These are phyloP conservation scores for Saxidomus purpurata DNA, from an alignment of 1,140 invertebrate species.

Conservation along the genomic window DNA sequence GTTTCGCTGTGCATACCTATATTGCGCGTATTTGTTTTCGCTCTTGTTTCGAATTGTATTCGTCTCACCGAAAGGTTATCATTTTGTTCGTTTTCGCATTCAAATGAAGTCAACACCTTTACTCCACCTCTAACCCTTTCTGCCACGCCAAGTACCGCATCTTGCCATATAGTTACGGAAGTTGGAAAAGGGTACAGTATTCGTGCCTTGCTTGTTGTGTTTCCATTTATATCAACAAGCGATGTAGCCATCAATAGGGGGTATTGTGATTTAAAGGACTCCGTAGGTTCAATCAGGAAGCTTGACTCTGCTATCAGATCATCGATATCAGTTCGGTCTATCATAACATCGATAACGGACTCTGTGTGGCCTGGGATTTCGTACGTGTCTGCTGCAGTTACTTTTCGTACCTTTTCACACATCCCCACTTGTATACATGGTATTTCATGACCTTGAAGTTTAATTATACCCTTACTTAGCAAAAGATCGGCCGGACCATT, in stretches of 20 bases:
- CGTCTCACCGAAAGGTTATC: background rate
- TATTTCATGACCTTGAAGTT: background rate
- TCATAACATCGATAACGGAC: background rate
- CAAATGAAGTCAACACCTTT: background rate
- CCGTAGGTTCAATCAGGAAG: conserved; percentile 21
- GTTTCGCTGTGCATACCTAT: no score
- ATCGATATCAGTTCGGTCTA: background rate
- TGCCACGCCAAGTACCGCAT: background rate
- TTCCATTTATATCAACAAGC: background rate
- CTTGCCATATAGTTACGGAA: background rate
- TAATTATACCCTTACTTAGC: background rate
- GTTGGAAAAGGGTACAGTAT: conserved; percentile 4
- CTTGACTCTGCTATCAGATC: background rate
- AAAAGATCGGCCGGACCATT: conserved; percentile 1
- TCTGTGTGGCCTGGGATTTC: background rate
- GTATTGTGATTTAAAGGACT: conserved; percentile 16
- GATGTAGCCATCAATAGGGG: background rate
- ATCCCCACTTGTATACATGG: background rate
- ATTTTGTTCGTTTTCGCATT: background rate
- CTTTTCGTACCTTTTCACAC: background rate
- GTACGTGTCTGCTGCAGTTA: background rate
- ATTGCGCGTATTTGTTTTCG: background rate
- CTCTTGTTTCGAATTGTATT: background rate
- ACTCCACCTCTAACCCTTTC: background rate
- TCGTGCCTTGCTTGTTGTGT: background rate